These are phyloP conservation scores for Teinopalpus imperialis DNA, from an alignment of 2,888 invertebrate species.

Conservation along the genomic window DNA sequence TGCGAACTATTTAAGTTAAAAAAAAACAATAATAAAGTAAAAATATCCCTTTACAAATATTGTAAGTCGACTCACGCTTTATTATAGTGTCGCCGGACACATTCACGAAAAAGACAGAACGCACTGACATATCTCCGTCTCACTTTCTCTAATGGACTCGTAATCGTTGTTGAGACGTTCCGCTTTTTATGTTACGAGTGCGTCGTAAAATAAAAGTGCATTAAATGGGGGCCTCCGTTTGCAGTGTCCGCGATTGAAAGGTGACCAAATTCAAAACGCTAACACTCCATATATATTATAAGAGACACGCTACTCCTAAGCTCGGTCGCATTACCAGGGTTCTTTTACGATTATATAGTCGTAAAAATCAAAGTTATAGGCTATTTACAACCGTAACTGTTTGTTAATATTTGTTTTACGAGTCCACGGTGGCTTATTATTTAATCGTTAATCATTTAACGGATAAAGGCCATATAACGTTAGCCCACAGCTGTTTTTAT, in stretches of 20 bases:
- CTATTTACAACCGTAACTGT: slow-evolving; percentile 80
- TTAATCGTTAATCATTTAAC: slow-evolving; percentile 78
- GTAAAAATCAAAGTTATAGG: slow-evolving; percentile 83
- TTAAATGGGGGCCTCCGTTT: slow-evolving; percentile 73
- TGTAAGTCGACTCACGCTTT: slow-evolving; percentile 10
- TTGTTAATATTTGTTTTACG: slow-evolving; percentile 82
- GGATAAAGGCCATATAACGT: slow-evolving; percentile 52
- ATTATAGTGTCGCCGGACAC: slow-evolving; percentile 9
- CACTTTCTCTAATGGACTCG: slow-evolving; percentile 51
- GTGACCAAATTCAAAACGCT: slow-evolving; percentile 49
- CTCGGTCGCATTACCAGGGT: slow-evolving; percentile 61
- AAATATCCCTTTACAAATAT: slow-evolving; percentile 7
- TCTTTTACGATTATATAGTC: slow-evolving; percentile 83
- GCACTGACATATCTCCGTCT: slow-evolving; percentile 36
- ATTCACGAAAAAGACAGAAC: slow-evolving; percentile 40
- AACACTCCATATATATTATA: slow-evolving; percentile 29
- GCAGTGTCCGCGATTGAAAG: slow-evolving; percentile 74
- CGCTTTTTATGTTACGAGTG: slow-evolving; percentile 77
- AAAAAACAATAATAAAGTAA: not conserved
- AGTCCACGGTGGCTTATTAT: slow-evolving; percentile 76
- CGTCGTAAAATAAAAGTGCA: slow-evolving; percentile 81
- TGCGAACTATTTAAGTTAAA: too few species aligned
- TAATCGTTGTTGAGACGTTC: slow-evolving; percentile 77
- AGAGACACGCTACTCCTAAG: slow-evolving; percentile 43
- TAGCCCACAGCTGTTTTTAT: slow-evolving; percentile 51